phyloP scores from a whole-genome alignment of 92 coral and sea anemone species.

The Heteractis magnifica region DNA sequence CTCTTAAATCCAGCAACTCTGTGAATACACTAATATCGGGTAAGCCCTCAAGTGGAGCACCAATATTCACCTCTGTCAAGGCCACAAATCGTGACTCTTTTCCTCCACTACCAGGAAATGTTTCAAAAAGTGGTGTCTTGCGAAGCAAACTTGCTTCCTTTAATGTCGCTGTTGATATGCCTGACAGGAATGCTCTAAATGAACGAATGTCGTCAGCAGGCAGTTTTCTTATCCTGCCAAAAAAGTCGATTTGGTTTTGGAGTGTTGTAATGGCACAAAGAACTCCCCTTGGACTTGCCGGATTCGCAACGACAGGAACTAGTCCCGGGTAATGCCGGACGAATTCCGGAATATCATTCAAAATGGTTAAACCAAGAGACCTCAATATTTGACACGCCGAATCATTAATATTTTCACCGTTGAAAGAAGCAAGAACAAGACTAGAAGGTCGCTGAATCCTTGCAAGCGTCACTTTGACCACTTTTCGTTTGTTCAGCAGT shows the following conservation, averaged over 20 bases:
- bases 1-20: constrained; percentile 47
- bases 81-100: constrained; percentile 45
- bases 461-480: constrained; percentile 17
- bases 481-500: neutral
- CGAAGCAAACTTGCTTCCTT: constrained; percentile 31
- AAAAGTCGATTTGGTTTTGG: neutral
- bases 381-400: constrained; percentile 17
- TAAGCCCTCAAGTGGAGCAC: constrained; percentile 33
- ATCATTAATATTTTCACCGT: constrained; percentile 28
- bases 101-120: constrained; percentile 20
- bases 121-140: constrained; percentile 61
- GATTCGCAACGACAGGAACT: constrained; percentile 45
- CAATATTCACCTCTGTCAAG: constrained; percentile 13
- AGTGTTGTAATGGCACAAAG: constrained; percentile 24
- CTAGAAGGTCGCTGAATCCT: constrained; percentile 44
- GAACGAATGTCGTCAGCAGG: constrained; percentile 36
- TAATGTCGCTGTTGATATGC: neutral
- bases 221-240: neutral
- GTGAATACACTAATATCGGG: constrained; percentile 34
- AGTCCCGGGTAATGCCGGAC: constrained; percentile 42
- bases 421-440: constrained; percentile 31
- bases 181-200: constrained; percentile 51
- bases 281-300: constrained; percentile 56
- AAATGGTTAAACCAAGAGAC: constrained; percentile 45
- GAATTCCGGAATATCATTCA: constrained; percentile 46